Evolutionary conservation across 1,140 invertebrate species (phyloP), one percentile per base, ranked within the genome.

Genomic region (Penaeus chinensis): DNA sequence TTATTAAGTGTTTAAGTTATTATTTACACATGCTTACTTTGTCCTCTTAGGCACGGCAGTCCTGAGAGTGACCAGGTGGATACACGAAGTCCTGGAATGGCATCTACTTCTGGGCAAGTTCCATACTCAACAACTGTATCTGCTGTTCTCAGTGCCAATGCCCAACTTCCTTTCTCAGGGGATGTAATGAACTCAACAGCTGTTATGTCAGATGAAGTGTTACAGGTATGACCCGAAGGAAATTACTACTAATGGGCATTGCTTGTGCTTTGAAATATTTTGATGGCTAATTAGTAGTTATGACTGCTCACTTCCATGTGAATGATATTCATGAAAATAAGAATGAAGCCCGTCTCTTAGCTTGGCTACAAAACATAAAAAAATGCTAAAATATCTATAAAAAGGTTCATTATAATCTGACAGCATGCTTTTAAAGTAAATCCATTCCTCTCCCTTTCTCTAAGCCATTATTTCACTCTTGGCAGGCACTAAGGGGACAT

Each of bases 71-170:
- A 42, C 20, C 47, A 76, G 42, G 81, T 78, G 18, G 81, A 79
- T 47, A 74, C 47, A 54, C 62, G 62, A 32, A 13, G 20, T 32
- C 37, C n/a, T 20, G 37, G 27, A 8, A 32, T 37, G 54, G 19
- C 32, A 27, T 27, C 19, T 19, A 32, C 69, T 54, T n/a, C n/a
- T 78, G 63, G 42, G 3, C 42, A 69, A 13, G n/a, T 61, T 19
- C 62, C 60, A 18, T 88, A 80, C 76, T 42, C 87, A 18, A 88
- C 87, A 27, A 88, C 87, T 0, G 87, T 88, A 22, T 88, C 87
- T 63, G 87, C 87, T n/a, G 87, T 82, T 27, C 77, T 88, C 19
- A 88, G 87, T 84, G 82, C 82, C 24, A 84, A 62, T 71, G 87
- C 87, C 60, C 87, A 84, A 42, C 82, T 79, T 3, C 62, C 42